Evolutionary conservation across 2,888 invertebrate species (phyloP), one percentile per base, ranked within the genome.

Genomic region (Melieria picta): DNA sequence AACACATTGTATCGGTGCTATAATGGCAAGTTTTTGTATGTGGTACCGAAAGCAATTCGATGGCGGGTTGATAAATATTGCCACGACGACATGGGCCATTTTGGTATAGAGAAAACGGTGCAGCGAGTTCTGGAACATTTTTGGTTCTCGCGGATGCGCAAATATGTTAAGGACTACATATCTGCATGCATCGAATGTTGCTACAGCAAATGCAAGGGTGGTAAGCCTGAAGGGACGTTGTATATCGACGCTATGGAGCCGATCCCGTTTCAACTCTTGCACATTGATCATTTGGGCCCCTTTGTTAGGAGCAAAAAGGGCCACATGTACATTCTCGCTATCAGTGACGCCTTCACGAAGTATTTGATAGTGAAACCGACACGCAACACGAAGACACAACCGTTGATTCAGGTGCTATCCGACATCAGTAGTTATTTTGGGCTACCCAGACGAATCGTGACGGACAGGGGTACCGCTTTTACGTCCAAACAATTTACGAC

Each of bases 401-500:
- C 71, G 1, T 76, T 79, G 2, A 16, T 78, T 7, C 69, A 68
- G 11, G 60, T 71, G 0, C 42, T 77, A 43, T 72, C 69, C 43
- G 74, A 79, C 3, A 9, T 78, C 0, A 52, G 71, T 0, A 58
- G 69, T 6, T 76, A 77, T 73, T 81, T 80, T 71, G 80, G 80
- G 2, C 75, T 75, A 9, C 80, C 81, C 7, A 65, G 58, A 13
- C 65, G 76, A 11, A 74, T 82, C 1, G 74, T 82, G 10, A 76
- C 76, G 1, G 79, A 82, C 72, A n/a, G 79, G 46, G 80, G 69
- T 42, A 75, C 72, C 0, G 61, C 70, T 3, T 71, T 50, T 46
- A 68, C 72, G 6, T 68, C 69, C 1, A 79, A n/a, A 72, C 78
- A n/a, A 76, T 79, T 45, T 78, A 75, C 61, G 77, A 72, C 47